Evolutionary conservation across 1,140 invertebrate genomes (phyloP).

Genomic region (Pteromalus puparum): DNA sequence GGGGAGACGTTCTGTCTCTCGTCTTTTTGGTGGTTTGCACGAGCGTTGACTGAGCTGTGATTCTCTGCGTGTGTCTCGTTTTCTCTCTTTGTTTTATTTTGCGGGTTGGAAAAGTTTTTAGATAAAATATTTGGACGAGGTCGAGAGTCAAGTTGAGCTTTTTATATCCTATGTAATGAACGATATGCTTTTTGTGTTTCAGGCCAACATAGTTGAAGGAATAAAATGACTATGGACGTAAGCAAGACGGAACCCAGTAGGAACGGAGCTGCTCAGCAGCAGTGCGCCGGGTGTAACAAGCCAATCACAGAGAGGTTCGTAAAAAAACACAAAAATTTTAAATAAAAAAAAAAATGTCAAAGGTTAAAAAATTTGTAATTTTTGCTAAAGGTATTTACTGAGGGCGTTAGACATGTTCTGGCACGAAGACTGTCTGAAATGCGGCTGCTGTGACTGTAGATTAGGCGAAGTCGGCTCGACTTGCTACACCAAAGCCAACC

Average conservation of each 20-base stretch:
- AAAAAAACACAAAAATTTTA: constrained; percentile 12
- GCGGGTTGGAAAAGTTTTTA: too few species aligned
- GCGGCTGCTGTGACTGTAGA: constrained; percentile 93
- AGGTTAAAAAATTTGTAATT: not conserved
- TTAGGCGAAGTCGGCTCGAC: constrained; percentile 94
- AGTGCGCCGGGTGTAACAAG: constrained; percentile 87
- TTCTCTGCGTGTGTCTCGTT: too few species aligned
- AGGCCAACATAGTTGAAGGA: constrained; percentile 45
- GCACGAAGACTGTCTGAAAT: constrained; percentile 97
- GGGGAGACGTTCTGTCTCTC: too few species aligned
- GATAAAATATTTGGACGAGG: too few species aligned
- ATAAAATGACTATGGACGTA: constrained; percentile 75
- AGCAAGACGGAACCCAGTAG: constrained; percentile 73
- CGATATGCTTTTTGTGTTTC: constrained; percentile 43
- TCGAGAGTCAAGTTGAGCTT: too few species aligned
- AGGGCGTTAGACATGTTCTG: constrained; percentile 92
- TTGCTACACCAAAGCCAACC: constrained; percentile 93
- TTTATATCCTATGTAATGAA: too few species aligned
- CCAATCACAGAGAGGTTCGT: constrained; percentile 81
- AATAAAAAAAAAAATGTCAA: constrained; percentile 6
- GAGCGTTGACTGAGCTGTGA: too few species aligned
- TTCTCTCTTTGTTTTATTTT: too few species aligned
- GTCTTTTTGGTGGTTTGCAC: too few species aligned
- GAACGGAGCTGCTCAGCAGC: constrained; percentile 73
- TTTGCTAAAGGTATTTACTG: constrained; percentile 78